These are phyloP conservation scores for Neotoxoptera formosana DNA, from an alignment of 1,140 invertebrate species.

Conservation along the genomic window DNA sequence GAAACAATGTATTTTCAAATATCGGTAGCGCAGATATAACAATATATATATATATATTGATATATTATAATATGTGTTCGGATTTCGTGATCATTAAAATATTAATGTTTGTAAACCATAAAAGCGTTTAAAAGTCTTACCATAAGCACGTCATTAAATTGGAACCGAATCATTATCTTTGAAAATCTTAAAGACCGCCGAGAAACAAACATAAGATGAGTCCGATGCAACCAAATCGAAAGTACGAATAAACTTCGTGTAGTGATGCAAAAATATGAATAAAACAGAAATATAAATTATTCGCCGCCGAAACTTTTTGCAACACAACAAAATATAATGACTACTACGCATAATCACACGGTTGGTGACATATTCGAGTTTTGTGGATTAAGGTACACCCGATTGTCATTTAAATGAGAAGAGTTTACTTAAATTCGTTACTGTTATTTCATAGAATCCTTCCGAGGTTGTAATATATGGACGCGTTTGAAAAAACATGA, in stretches of 20 bases:
- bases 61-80: neutral
- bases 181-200: neutral
- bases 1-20: no score
- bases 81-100: neutral
- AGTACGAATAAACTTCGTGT: neutral
- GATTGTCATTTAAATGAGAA: constrained; percentile 25
- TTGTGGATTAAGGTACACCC: neutral
- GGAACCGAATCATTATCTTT: neutral
- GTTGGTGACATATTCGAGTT: neutral
- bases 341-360: neutral
- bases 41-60: no score
- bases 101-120: neutral
- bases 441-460: neutral
- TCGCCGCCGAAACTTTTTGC: neutral
- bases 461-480: neutral
- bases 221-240: neutral
- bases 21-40: no score
- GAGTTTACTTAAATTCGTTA: neutral
- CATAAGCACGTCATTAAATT: constrained; percentile 1
- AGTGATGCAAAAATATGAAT: neutral
- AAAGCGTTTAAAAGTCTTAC: neutral
- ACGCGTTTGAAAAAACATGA: neutral
- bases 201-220: neutral
- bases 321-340: neutral
- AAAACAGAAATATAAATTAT: neutral